A percentile compares a stretch with the other conserved stretches of the same genome.
These are phyloP conservation scores for Ciconia boyciana DNA, from an alignment of 2,113 vertebrate species.

Conservation along the genomic window DNA sequence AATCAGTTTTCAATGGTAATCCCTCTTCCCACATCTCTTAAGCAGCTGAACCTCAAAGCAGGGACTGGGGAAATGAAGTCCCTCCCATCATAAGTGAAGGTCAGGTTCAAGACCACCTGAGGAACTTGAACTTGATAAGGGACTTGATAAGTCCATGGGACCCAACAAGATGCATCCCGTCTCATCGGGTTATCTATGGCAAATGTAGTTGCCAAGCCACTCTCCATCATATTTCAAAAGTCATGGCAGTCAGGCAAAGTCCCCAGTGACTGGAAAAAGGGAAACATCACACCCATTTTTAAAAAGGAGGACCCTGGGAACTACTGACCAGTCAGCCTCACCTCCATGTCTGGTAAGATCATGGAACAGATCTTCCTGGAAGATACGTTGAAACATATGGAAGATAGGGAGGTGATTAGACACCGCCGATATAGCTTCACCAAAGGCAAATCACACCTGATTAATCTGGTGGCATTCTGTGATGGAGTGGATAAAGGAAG, in stretches of 20 bases:
- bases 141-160: background rate
- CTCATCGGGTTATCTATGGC: fast-evolving
- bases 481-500: background rate
- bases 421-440: background rate
- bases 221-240: background rate
- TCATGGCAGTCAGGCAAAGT: background rate
- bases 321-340: background rate
- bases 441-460: background rate
- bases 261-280: background rate
- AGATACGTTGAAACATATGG: background rate
- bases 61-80: background rate
- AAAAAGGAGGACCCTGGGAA: background rate
- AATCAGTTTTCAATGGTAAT: background rate
- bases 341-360: background rate
- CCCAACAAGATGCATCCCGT: background rate
- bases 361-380: background rate
- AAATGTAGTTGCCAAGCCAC: background rate
- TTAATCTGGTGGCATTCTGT: background rate
- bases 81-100: background rate
- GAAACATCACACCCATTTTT: background rate
- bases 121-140: background rate
- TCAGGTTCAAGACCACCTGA: background rate
- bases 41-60: background rate
- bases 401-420: background rate
- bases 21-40: background rate